Evolutionary conservation across 2,888 invertebrate species (phyloP).

Genomic region (Hydraecia micacea): DNA sequence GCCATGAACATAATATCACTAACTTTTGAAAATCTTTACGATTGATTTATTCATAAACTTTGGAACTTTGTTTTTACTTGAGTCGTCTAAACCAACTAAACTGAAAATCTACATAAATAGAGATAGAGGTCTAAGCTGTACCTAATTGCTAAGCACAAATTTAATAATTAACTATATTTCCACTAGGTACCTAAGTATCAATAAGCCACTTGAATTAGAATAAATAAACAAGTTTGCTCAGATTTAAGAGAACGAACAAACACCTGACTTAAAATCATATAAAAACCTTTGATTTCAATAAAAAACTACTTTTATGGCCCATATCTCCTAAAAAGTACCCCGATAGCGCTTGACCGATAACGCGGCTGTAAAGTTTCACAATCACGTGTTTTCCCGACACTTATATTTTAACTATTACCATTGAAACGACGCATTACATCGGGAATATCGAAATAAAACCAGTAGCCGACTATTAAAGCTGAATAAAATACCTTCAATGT

Average conservation of each 20-base stretch:
- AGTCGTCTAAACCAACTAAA: not conserved
- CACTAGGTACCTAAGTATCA: not conserved
- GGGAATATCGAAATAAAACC: conserved; percentile 57
- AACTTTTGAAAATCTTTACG: not conserved
- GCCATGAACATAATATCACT: not conserved
- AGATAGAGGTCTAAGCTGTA: conserved; percentile 5
- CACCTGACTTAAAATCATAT: not conserved
- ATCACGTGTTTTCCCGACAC: conserved; percentile 37
- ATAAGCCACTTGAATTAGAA: not conserved
- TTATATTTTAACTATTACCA: conserved; percentile 38
- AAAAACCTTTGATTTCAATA: conserved; percentile 23
- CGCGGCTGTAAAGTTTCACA: conserved; percentile 39
- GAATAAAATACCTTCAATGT: conserved; percentile 37
- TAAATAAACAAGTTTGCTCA: conserved; percentile 13
- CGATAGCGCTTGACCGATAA: conserved; percentile 43
- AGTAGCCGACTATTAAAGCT: conserved; percentile 59
- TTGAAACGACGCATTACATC: conserved; percentile 39
- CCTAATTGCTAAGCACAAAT: not conserved
- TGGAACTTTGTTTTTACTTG: not conserved
- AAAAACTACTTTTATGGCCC: not conserved
- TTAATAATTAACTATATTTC: not conserved
- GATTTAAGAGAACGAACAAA: not conserved
- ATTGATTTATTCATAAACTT: conserved; percentile 12
- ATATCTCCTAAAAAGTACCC: conserved; percentile 28
- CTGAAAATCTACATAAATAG: not conserved